A percentile compares a stretch with the other conserved stretches of the same genome.
Evolutionary conservation across 2,113 vertebrate species (phyloP).

Genomic region (Myxocyprinus asiaticus): DNA sequence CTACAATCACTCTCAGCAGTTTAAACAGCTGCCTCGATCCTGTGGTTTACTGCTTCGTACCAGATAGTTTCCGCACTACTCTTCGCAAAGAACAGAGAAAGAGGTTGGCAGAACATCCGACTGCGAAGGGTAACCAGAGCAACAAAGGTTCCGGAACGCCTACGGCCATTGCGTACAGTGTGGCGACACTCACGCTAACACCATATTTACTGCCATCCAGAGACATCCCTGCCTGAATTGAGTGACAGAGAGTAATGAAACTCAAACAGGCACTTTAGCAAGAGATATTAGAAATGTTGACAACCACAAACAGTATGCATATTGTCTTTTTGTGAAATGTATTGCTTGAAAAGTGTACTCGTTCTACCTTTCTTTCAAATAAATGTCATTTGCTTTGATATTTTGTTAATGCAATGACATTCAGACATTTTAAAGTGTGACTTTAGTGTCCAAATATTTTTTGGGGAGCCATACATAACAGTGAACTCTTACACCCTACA

Average conservation of each 20-base stretch:
- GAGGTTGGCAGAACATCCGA: slow-evolving; percentile 44
- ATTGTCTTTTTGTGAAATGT: no score
- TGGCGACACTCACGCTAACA: slow-evolving; percentile 59
- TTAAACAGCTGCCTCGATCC: slow-evolving; percentile 97
- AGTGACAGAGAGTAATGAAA: background rate
- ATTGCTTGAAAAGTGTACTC: no score
- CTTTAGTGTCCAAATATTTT: no score
- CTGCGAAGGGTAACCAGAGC: slow-evolving; percentile 64
- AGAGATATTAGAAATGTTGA: no score
- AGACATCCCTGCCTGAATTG: slow-evolving; percentile 13
- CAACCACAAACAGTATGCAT: no score
- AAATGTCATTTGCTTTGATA: no score
- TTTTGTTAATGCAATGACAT: no score
- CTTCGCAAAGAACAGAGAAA: slow-evolving; percentile 62
- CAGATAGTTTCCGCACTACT: slow-evolving; percentile 87
- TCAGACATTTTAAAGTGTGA: no score
- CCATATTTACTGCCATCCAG: slow-evolving; percentile 20
- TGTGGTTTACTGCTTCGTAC: slow-evolving; percentile 96
- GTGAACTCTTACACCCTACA: slow-evolving; percentile 3
- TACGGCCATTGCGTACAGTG: slow-evolving; percentile 62
- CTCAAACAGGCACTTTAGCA: no score
- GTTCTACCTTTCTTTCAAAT: no score
- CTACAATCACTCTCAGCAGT: slow-evolving; percentile 92
- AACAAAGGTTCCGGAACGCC: slow-evolving; percentile 55
- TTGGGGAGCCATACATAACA: no score